Evolutionary conservation across 2,113 vertebrate genomes (phyloP).

Genomic region (Vulpes ferrilata): DNA sequence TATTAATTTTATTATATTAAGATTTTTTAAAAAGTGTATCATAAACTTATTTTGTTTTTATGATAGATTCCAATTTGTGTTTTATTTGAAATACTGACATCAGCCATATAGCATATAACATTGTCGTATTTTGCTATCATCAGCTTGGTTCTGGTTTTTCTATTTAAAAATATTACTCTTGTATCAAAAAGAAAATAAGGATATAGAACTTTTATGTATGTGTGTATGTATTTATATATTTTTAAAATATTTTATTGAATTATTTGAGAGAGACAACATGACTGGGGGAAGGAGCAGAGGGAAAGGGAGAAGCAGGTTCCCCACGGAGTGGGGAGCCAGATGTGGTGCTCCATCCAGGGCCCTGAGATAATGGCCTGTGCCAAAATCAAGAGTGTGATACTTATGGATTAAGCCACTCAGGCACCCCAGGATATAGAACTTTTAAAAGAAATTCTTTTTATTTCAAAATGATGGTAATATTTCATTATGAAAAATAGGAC

Average conservation of each 20-base stretch:
- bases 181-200: neutral
- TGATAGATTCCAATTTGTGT: neutral
- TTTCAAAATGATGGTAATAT: neutral
- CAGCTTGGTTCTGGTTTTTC: neutral
- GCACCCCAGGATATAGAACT: neutral
- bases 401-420: neutral
- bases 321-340: too few species aligned
- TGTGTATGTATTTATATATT: neutral
- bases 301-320: neutral
- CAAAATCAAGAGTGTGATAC: neutral
- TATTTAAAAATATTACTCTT: neutral
- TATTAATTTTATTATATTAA: neutral
- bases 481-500: constrained; percentile 15
- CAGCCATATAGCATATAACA: neutral
- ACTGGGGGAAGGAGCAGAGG: neutral
- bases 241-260: neutral
- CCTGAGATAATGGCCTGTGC: neutral
- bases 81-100: constrained; percentile 24
- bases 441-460: neutral
- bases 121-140: neutral
- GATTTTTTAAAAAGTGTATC: neutral
- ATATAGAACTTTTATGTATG: neutral
- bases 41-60: neutral
- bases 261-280: neutral
- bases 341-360: too few species aligned